phyloP scores from a whole-genome alignment of 2,888 invertebrate species.

The Clanis bilineata region DNA sequence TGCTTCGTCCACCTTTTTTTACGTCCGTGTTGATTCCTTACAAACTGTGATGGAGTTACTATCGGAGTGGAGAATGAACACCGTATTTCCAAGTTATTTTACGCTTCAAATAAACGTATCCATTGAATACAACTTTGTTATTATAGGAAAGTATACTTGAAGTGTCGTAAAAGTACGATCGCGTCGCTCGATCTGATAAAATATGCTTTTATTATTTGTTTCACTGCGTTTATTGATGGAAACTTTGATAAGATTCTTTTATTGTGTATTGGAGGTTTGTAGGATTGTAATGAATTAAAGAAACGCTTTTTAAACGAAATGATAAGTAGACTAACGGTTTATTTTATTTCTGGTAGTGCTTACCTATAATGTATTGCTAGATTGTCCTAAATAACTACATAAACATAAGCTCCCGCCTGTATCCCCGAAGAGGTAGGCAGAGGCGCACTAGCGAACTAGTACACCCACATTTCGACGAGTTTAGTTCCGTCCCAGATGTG shows the following conservation, averaged over 20 bases:
- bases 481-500: too few species aligned
- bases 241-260: not conserved
- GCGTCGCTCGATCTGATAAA: constrained; percentile 35
- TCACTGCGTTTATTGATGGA: constrained; percentile 17
- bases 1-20: too few species aligned
- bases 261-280: not conserved
- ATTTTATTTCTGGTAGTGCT: too few species aligned
- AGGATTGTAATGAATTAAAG: too few species aligned
- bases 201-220: constrained; percentile 30
- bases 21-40: not conserved
- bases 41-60: not conserved
- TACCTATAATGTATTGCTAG: too few species aligned
- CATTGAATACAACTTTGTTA: constrained; percentile 50
- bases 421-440: too few species aligned
- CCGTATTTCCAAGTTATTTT: constrained; percentile 33
- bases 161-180: constrained; percentile 43
- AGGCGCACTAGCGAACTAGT: too few species aligned
- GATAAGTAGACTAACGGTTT: too few species aligned
- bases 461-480: too few species aligned
- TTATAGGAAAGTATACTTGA: constrained; percentile 26
- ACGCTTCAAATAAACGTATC: constrained; percentile 37
- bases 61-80: not conserved
- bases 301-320: too few species aligned
- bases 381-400: too few species aligned
- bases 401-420: too few species aligned